Evolutionary conservation across 2,113 vertebrate genomes (phyloP).

Genomic region (Malurus cyaneus): DNA sequence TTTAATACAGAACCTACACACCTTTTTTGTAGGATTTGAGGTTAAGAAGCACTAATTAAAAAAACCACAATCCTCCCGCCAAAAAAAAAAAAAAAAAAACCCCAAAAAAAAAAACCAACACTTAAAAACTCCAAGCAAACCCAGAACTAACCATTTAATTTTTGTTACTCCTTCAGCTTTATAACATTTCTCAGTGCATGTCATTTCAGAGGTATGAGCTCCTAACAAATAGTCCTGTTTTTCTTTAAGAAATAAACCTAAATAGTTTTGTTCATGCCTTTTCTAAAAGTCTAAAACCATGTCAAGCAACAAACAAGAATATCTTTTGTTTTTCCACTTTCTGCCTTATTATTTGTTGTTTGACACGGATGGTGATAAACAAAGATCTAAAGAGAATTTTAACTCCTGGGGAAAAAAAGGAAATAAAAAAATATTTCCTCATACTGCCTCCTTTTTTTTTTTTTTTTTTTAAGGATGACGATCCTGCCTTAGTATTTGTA

Average conservation of each 20-base stretch:
- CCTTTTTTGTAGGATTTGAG: neutral
- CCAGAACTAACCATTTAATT: accelerated
- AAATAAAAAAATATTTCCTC: neutral
- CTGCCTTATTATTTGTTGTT: neutral
- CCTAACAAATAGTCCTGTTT: neutral
- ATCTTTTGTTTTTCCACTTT: neutral
- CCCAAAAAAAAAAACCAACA: neutral
- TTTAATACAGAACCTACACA: too few relatives aligned
- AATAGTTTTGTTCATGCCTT: neutral
- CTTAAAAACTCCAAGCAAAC: accelerated
- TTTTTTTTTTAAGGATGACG: neutral
- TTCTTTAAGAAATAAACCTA: neutral
- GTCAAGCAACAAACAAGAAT: neutral
- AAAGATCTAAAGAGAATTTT: neutral
- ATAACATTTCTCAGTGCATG: neutral
- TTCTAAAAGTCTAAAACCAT: neutral
- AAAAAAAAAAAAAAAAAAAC: neutral
- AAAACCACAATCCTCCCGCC: neutral
- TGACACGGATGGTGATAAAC: neutral
- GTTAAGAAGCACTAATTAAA: neutral
- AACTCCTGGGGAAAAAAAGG: neutral
- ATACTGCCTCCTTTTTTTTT: neutral
- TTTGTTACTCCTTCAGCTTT: neutral
- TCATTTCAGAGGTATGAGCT: neutral
- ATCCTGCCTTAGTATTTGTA: neutral